Evolutionary conservation across 2,113 vertebrate species (phyloP), one percentile per base, ranked within the genome.

Genomic region (Syngnathus floridae): DNA sequence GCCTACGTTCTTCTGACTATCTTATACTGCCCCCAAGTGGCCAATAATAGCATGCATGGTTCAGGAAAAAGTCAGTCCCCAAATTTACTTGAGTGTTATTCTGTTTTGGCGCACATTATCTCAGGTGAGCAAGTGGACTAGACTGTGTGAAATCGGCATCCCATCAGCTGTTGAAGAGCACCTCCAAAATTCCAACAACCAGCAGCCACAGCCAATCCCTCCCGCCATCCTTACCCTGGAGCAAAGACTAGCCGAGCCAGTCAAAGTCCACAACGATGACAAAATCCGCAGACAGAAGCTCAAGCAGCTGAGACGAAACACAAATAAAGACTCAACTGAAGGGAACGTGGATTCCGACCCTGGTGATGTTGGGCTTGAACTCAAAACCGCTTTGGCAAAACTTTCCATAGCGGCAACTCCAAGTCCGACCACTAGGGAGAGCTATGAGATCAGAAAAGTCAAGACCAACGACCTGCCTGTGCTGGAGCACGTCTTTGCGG

Each of bases 71-170:
- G 40, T 11, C 40, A 7, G 11, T 41, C 26, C 26, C 26, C 26
- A 31, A 31, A 31, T 31, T 31, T 3, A 31, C 26, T 31, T 31
- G 26, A 31, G 26, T 31, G 26, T 31, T 3, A 31, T 56, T 56
- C 26, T 35, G 5, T 35, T 35, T 5, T 31, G 26, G 26, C 7
- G 0, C 3, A 13, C 54, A 35, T 56, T 56, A 0, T 56, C 4
- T 62, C 76, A 99, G 97, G 95, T 99, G 62, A 99, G 97, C 86
- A 93, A 94, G 70, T 99, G 97, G 96, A 99, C 97, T 74, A 90
- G 94, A 52, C 90, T 98, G 3, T 99, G 97, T 89, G 97, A 99
- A 84, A 90, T 95, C 73, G 94, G 89, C 76, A 94, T 99, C 72
- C 96, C 96, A 12, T 87, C 87, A 57, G 93, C 93, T 40, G 90